Base-by-base conservation (phyloP, 2,797 vertebrate species). In the Okamejei kenojei region DNA sequence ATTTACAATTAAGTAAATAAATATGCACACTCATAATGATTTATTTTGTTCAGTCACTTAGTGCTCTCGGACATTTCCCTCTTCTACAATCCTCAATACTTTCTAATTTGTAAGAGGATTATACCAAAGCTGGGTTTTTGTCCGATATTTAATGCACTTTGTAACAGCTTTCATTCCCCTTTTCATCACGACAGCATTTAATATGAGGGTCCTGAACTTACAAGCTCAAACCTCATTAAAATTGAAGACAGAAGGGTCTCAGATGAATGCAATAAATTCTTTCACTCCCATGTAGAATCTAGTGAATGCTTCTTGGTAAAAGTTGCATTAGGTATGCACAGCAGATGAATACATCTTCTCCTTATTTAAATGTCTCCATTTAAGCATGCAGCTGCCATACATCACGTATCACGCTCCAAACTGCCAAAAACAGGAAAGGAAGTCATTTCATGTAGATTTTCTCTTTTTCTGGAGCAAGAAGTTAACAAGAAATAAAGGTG, bases 171-270 rank as follows among this genome's bases (percentile, higher is more conserved):
- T 86, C 54, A 15, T 32, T 65, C 82, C 58, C 29, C n/a, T 61
- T 65, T 86, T 61, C 82, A 63, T 86, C 29, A 86, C 35, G 35
- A 29, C 54, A 84, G 15, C 15, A 7, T 68, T 68, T 9, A 88
- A 68, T 68, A 35, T 32, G 15, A 68, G 84, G 58, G 6, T 29
- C 77, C n/a, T 17, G 61, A 88, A 32, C 35, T 68, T 35, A 68
- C 17, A 88, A 88, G 84, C 68, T 88, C 29, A 86, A 63, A 29
- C 58, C 29, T 86, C 58, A 65, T 86, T 65, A 86, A 88, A 65
- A 88, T 88, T 32, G 61, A 68, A 86, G 54, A n/a, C 9, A 61
- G 4, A 26, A 23, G 23, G 15, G n/a, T 65, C 84, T 35, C 17
- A 68, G n/a, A 35, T 68, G 84, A 68, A 35, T 13, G 2, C 35